A percentile compares a stretch with the other conserved stretches of the same genome.
Conservation (phyloP, 2,797 vertebrate genomes). For the Pangasius larnaudii region DNA sequence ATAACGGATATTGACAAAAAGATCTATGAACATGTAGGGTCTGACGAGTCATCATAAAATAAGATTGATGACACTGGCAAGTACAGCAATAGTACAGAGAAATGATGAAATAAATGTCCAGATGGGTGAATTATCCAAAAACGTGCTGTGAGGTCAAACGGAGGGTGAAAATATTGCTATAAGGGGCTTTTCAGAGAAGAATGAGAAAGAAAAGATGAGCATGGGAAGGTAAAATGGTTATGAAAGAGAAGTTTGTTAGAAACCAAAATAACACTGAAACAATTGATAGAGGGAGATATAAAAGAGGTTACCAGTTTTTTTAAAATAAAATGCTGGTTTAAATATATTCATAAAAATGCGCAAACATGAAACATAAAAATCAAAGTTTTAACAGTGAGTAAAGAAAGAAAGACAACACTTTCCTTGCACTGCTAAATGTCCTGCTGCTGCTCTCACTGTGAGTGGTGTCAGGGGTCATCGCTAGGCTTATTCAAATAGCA, state of each 20-base stretch:
- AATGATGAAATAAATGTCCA: not conserved
- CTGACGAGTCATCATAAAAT: conserved; percentile 1
- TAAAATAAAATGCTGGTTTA: not conserved
- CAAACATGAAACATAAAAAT: not conserved
- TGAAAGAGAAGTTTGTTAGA: not conserved
- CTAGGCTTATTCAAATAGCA: conserved; percentile 60
- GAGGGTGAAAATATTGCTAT: not conserved
- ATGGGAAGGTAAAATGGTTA: not conserved
- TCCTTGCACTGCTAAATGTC: conserved; percentile 39
- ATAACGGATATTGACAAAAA: not conserved
- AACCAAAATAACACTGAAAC: not conserved
- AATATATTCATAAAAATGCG: not conserved
- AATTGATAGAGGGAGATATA: no score
- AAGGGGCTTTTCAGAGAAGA: not conserved
- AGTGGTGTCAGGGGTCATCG: conserved; percentile 57
- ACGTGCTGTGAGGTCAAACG: not conserved
- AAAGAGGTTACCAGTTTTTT: not conserved
- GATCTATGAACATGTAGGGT: not conserved
- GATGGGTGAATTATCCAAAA: not conserved
- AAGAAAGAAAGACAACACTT: conserved; percentile 32
- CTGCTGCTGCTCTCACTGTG: conserved; percentile 59
- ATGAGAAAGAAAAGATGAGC: not conserved
- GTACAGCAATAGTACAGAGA: not conserved
- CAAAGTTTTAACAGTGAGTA: not conserved
- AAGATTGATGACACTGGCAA: not conserved